Evolutionary conservation across 2,113 vertebrate species (phyloP).

Genomic region (Chloropsis cyanopogon): DNA sequence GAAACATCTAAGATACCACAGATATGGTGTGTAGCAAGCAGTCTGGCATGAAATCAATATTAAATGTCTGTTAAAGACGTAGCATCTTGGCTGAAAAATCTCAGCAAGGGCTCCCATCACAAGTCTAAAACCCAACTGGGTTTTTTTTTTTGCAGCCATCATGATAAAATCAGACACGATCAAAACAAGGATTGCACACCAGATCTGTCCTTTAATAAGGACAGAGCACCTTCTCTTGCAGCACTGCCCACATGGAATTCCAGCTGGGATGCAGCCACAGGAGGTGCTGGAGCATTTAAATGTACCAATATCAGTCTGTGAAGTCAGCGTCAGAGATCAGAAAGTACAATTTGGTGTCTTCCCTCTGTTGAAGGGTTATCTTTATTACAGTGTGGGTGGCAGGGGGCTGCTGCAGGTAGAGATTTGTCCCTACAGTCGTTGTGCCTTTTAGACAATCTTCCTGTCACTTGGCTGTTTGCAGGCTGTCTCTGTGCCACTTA

Average conservation of each 20-base stretch:
- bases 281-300: background rate
- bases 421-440: background rate
- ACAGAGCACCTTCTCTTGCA: background rate
- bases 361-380: background rate
- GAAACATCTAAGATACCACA: background rate
- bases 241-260: accelerated
- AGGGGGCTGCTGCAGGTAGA: background rate
- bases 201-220: background rate
- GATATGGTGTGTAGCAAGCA: background rate
- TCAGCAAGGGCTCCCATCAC: background rate
- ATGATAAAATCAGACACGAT: background rate
- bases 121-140: background rate
- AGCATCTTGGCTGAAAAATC: background rate
- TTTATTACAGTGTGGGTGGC: background rate
- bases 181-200: background rate
- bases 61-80: background rate
- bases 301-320: background rate
- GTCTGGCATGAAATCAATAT: background rate
- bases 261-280: background rate
- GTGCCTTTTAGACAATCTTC: background rate
- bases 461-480: background rate
- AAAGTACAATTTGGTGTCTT: background rate
- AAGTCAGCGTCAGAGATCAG: background rate
- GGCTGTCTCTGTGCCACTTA: background rate
- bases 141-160: background rate